Percentiles rank a stretch among this genome's conserved stretches.
Conservation (phyloP, 1,140 invertebrate species). For the Leptinotarsa defecta region DNA sequence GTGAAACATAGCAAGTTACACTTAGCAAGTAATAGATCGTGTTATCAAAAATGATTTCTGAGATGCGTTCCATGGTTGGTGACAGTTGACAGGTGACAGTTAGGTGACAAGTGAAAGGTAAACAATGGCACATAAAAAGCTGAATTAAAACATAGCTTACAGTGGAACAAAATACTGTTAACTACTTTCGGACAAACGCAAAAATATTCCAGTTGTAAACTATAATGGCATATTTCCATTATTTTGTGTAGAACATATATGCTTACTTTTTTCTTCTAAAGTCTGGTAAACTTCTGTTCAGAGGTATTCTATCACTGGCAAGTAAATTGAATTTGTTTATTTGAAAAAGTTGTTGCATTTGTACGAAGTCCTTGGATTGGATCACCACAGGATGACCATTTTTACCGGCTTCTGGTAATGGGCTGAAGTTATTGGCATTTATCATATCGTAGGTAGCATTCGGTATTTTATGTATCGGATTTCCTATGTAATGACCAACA, state of each 20-base stretch:
- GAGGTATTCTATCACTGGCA: constrained; percentile 88
- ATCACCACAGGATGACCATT: constrained; percentile 82
- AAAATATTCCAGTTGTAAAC: too few species aligned
- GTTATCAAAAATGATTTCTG: too few species aligned
- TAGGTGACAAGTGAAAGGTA: too few species aligned
- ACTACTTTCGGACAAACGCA: too few species aligned
- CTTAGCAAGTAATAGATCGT: too few species aligned
- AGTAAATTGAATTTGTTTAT: constrained; percentile 91
- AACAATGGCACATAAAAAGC: too few species aligned
- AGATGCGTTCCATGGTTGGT: too few species aligned
- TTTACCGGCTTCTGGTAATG: constrained; percentile 73
- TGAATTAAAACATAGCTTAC: too few species aligned
- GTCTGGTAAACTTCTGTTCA: constrained; percentile 90
- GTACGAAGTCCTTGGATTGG: constrained; percentile 71
- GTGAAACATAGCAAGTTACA: too few species aligned
- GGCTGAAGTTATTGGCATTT: constrained; percentile 81
- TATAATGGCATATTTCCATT: too few species aligned
- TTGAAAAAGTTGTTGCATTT: constrained; percentile 80
- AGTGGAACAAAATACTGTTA: too few species aligned
- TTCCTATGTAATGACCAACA: constrained; percentile 81
- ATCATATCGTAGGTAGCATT: constrained; percentile 69
- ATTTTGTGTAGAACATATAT: not conserved
- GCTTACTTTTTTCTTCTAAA: constrained; percentile 73
- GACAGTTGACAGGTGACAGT: too few species aligned
- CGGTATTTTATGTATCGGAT: constrained; percentile 45